Evolutionary conservation across 2,113 vertebrate species (phyloP), one percentile per base, ranked within the genome.

Genomic region (Leucoraja erinaceus): DNA sequence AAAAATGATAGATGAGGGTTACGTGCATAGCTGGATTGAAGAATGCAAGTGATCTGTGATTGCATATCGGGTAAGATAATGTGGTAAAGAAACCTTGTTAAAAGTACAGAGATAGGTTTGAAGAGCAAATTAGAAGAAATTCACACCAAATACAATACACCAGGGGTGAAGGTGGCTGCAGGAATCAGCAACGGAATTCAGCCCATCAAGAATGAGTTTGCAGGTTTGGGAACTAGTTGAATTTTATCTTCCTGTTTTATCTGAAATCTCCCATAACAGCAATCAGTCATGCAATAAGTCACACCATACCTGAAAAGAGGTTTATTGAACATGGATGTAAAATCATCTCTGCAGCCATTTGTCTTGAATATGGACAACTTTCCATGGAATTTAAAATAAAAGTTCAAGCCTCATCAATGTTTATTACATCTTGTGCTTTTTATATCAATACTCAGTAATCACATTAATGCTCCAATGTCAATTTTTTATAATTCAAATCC

Each of bases 241-340:
- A 72, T 91, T 68, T 70, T 74, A 91, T 74, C 47, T 84, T 33
- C 38, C 88, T 5, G 33, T 54, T 91, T 91, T 74, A 91, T 72
- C 14, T 91, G 72, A 91, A 61, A 33, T 93, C 92, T 78, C 54
- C 75, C 56, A 66, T 63, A 66, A 14, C 74, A 12, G 96, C 96
- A 97, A 97, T 97, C 94, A 97, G 96, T 96, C 96, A 31, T 93
- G 96, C 96, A 93, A 95, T 95, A 94, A 95, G 93, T 95, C 96
- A 93, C 95, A 95, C 96, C 96, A 96, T 97, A 97, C 96, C 97
- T 97, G 96, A 96, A 97, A 97, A 97, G 96, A 97, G 96, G 96
- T 97, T 98, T 97, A 98, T 98, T 98, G 96, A 97, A 97, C 97
- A 97, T 94, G 96, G 96, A 96, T 97, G 96, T 96, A 97, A 98